Percentiles rank a stretch among this genome's conserved stretches.
phyloP scores from a whole-genome alignment of 2,888 invertebrate genomes.

The Tuta absoluta region DNA sequence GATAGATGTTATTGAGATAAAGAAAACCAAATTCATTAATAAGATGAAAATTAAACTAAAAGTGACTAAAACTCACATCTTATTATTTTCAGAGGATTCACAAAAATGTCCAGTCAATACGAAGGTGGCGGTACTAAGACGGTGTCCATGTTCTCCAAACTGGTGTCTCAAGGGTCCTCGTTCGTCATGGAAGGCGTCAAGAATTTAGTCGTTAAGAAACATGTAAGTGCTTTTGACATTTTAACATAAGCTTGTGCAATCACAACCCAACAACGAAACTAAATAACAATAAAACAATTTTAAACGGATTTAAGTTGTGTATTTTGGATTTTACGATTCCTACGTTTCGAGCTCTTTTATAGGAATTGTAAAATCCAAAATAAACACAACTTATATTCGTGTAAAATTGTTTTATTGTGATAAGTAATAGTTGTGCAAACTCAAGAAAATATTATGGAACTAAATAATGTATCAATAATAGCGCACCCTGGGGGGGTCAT shows the following conservation, averaged over 20 bases:
- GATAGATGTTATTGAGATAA: not conserved
- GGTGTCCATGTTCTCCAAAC: conserved; percentile 98
- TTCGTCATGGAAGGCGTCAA: conserved; percentile 99
- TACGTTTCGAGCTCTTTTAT: too few relatives aligned
- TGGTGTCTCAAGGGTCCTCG: conserved; percentile 97
- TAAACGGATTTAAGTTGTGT: too few relatives aligned
- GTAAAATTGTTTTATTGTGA: too few relatives aligned
- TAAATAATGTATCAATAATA: too few relatives aligned
- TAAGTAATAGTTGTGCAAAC: too few relatives aligned
- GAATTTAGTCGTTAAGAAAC: conserved; percentile 98
- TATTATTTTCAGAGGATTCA: conserved; percentile 82
- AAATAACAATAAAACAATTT: too few relatives aligned
- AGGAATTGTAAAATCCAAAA: too few relatives aligned
- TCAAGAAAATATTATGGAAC: too few relatives aligned
- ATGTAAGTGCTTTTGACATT: conserved; percentile 83
- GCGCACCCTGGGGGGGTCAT: too few relatives aligned
- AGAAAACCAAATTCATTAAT: not conserved
- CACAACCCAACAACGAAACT: too few relatives aligned
- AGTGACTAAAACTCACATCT: not conserved
- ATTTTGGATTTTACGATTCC: too few relatives aligned
- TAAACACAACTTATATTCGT: too few relatives aligned
- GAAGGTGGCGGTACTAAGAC: conserved; percentile 97
- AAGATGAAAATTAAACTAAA: not conserved
- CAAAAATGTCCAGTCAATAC: conserved; percentile 91
- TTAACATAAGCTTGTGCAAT: not conserved